Percentiles rank a stretch among this genome's conserved stretches.
phyloP scores from a whole-genome alignment of 2,888 invertebrate species.

The Darwinula stevensoni region DNA sequence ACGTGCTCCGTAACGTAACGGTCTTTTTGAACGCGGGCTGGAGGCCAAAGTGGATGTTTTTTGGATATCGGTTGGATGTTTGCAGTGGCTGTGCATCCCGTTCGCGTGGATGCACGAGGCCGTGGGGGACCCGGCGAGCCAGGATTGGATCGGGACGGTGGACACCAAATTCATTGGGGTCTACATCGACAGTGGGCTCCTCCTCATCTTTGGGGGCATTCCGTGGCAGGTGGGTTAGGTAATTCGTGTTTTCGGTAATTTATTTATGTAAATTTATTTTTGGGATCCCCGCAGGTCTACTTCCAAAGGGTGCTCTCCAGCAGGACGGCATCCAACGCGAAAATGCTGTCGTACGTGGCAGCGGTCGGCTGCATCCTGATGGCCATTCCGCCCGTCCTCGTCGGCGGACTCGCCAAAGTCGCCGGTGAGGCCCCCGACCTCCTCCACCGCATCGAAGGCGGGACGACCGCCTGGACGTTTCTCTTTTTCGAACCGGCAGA shows the following conservation, averaged over 20 bases:
- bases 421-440: constrained; percentile 43
- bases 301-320: constrained; percentile 93
- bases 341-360: constrained; percentile 79
- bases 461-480: too few species aligned
- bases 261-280: constrained; percentile 1
- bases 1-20: too few species aligned
- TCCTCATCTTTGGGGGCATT: constrained; percentile 79
- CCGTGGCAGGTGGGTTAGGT: constrained; percentile 55
- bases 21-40: too few species aligned
- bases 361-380: constrained; percentile 82
- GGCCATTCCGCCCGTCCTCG: constrained; percentile 87
- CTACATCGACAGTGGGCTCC: constrained; percentile 59
- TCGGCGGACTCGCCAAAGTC: constrained; percentile 85
- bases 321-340: constrained; percentile 73
- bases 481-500: constrained; percentile 26
- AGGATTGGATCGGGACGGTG: constrained; percentile 64
- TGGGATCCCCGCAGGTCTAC: constrained; percentile 34
- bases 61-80: constrained; percentile 7
- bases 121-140: constrained; percentile 40
- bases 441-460: too few species aligned
- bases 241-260: constrained; percentile 3
- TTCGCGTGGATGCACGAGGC: constrained; percentile 71
- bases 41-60: too few species aligned
- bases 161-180: constrained; percentile 38
- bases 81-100: constrained; percentile 80